Conservation (phyloP, 2,888 invertebrate genomes). For the Lasioglossum villosulum region DNA sequence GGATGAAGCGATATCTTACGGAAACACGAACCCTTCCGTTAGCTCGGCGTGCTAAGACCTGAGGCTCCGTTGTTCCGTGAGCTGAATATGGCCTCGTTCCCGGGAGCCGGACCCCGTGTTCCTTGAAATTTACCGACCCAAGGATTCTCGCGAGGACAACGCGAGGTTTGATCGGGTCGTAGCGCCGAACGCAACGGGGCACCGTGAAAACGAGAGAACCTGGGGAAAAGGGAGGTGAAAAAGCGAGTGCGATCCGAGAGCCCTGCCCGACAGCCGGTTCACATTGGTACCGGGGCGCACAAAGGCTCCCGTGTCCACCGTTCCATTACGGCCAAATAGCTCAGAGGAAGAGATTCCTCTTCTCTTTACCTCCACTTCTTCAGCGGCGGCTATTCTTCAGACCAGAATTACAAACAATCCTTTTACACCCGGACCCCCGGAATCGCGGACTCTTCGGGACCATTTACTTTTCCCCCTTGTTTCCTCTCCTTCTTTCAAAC, state of each 20-base stretch:
- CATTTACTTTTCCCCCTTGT: constrained; percentile 20
- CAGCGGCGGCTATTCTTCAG: constrained; percentile 32
- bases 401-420: constrained; percentile 57
- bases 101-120: constrained; percentile 18
- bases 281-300: constrained; percentile 44
- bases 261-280: neutral
- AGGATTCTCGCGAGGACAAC: neutral
- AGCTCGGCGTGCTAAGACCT: constrained; percentile 32
- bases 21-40: constrained; percentile 43
- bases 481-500: neutral
- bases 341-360: constrained; percentile 14
- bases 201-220: constrained; percentile 14
- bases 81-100: constrained; percentile 39
- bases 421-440: constrained; percentile 1
- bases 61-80: constrained; percentile 19
- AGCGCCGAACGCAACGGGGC: constrained; percentile 7
- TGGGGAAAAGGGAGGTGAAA: constrained; percentile 7
- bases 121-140: constrained; percentile 47
- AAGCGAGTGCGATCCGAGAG: neutral
- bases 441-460: neutral
- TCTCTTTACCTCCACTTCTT: neutral
- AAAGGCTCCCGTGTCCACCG: constrained; percentile 44
- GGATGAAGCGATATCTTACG: constrained; percentile 37
- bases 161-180: constrained; percentile 47
- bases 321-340: constrained; percentile 34